These are phyloP conservation scores for Scrobipalpa atriplicella DNA, from an alignment of 2,888 invertebrate genomes.

Conservation along the genomic window DNA sequence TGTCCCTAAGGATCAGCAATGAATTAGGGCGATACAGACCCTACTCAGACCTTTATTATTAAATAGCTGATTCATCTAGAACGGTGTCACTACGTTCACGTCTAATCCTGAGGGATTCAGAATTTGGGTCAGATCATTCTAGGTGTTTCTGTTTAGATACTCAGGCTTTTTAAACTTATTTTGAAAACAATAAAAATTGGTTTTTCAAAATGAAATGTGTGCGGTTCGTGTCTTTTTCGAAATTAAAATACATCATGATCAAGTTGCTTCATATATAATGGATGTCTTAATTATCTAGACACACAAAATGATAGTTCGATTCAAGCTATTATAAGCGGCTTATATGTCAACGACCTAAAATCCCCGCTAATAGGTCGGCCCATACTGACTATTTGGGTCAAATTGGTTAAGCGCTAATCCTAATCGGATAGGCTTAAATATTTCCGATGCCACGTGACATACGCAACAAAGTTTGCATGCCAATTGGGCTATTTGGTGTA, in stretches of 20 bases:
- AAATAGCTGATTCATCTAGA: background rate
- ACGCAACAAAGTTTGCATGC: background rate
- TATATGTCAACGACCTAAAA: conserved; percentile 5
- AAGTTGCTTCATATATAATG: no score
- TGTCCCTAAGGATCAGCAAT: background rate
- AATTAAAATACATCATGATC: no score
- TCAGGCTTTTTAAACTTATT: background rate
- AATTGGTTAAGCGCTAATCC: conserved; percentile 10
- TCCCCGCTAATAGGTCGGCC: background rate
- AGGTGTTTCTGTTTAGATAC: background rate
- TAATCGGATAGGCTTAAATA: background rate
- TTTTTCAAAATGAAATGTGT: no score
- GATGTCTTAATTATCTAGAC: no score
- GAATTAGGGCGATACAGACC: conserved; percentile 6
- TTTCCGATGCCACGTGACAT: background rate
- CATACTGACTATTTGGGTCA: conserved; percentile 12
- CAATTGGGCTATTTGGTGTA: background rate
- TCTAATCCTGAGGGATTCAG: background rate
- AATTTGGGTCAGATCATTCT: background rate
- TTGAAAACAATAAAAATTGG: no score
- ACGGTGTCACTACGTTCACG: background rate
- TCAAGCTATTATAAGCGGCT: background rate
- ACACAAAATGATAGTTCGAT: background rate
- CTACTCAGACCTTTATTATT: background rate
- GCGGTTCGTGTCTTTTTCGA: no score